Conservation (phyloP, 2,113 vertebrate genomes). For the Hippolais icterina region DNA sequence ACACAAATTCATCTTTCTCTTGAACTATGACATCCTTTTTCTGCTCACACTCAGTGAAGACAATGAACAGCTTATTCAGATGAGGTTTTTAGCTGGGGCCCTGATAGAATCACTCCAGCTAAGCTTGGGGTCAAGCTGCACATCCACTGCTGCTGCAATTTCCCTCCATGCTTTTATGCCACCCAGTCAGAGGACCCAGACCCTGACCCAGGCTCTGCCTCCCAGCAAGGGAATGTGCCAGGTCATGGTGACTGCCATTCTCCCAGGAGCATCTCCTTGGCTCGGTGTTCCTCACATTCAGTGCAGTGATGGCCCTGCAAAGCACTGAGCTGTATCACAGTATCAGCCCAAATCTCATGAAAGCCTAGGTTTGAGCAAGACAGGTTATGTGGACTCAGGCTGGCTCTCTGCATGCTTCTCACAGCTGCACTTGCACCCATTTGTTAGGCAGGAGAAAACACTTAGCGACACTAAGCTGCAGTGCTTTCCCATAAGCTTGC, state of each 20-base stretch:
- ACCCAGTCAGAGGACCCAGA: neutral
- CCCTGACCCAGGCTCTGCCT: neutral
- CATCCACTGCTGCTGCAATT: neutral
- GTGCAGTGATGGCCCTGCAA: accelerated
- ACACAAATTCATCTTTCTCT: neutral
- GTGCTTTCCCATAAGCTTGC: neutral
- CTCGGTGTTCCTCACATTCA: accelerated
- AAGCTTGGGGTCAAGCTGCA: neutral
- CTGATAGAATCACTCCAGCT: neutral
- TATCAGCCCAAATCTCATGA: neutral
- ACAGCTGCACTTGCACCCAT: neutral
- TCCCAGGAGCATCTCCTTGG: neutral
- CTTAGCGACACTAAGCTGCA: neutral
- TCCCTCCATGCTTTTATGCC: neutral
- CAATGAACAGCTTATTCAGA: neutral
- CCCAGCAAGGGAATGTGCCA: neutral
- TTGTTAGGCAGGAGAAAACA: neutral
- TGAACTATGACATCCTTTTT: neutral
- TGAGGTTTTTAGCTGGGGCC: neutral
- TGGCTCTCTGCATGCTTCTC: neutral
- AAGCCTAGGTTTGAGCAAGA: neutral
- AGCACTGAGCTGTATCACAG: neutral
- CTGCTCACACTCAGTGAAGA: neutral
- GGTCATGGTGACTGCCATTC: neutral
- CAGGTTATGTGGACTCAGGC: neutral